Base-by-base conservation (phyloP, 2,888 invertebrate species). In the Drosophila mimica region DNA sequence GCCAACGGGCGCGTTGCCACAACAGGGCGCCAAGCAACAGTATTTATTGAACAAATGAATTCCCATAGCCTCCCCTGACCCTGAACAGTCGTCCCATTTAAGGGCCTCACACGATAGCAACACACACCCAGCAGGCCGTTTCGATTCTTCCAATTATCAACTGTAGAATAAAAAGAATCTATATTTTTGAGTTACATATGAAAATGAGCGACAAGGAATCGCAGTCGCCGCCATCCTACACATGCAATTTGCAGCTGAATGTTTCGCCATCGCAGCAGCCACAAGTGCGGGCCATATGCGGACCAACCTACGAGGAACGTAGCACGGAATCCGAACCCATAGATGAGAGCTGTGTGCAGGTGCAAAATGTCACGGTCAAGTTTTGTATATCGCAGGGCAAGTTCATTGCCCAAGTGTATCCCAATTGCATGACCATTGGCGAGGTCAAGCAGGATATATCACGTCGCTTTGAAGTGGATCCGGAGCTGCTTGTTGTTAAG, bases 371-470 rank as follows among this genome's bases (percentile, higher is more conserved):
- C 3, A 93, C 93, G 0, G 93, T 93, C 0, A 93, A 93, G 82
- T 92, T 93, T 74, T 88, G 85, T 54, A 83, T 93, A 34, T 81
- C 91, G 9, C 91, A 91, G 6, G 74, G 83, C 17, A 89, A 93
- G 65, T 89, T 92, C 33, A 90, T 93, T 28, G 93, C 93, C 7
- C 92, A 92, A 70, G 90, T 92, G 13, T 93, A 93, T 89, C 92
- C 93, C 49, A 92, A 92, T 72, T 88, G 88, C 49, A 94, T 94
- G 91, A 94, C 94, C 70, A 92, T 96, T 56, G 94, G 93, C 61
- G 95, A 95, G 83, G 93, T 96, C 49, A 95, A 95, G 90, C 94
- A 94, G 79, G 95, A 95, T 81, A 93, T 96, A 49, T 94, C 93
- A 1, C 94, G 94, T 2, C 93, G 95, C 49, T 95, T 96, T 85